phyloP scores from a whole-genome alignment of 2,888 invertebrate genomes.

The Candidula unifasciata region DNA sequence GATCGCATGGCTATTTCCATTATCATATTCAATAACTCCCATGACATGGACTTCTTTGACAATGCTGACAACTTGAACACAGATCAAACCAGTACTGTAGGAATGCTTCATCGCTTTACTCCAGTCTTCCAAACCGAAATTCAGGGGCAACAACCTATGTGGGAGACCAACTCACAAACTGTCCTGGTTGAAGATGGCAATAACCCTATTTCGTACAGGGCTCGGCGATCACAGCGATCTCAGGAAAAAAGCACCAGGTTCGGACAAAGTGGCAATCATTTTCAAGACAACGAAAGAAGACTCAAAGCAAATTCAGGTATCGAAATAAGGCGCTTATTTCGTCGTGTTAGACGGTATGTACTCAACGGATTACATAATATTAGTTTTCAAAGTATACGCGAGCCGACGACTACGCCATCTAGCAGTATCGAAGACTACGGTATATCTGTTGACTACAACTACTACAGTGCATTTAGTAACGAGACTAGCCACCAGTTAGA shows the following conservation, averaged over 20 bases:
- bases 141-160: background rate
- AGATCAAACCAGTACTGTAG: background rate
- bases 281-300: constrained; percentile 21
- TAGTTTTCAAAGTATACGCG: background rate
- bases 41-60: background rate
- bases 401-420: background rate
- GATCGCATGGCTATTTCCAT: constrained; percentile 49
- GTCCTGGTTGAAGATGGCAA: constrained; percentile 1
- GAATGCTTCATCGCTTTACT: background rate
- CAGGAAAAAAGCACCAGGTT: background rate
- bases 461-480: background rate
- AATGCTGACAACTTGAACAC: background rate
- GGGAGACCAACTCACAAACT: constrained; percentile 1
- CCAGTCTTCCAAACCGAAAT: background rate
- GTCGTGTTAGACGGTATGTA: background rate
- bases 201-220: background rate
- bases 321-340: background rate
- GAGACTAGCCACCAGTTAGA: background rate
- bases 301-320: background rate
- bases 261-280: background rate
- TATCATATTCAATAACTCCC: constrained; percentile 52
- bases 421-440: background rate
- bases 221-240: constrained; percentile 3
- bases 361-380: background rate
- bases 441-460: background rate